Conservation (phyloP, 2,113 vertebrate genomes). For the Ctenomys sociabilis region DNA sequence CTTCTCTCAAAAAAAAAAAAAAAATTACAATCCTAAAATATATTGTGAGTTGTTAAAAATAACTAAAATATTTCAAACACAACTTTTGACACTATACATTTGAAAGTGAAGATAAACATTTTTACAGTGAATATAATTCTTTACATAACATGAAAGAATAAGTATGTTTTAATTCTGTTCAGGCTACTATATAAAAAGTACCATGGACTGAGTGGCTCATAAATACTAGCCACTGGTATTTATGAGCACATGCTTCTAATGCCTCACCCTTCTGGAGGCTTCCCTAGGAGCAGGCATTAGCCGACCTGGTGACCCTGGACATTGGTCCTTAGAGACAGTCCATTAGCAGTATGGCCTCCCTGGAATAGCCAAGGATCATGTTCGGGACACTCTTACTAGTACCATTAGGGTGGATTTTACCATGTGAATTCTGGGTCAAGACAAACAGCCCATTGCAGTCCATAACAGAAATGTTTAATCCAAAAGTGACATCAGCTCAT, state of each 20-base stretch:
- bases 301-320: not conserved
- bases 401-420: not conserved
- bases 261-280: not conserved
- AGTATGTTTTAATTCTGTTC: not conserved
- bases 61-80: not conserved
- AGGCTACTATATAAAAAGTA: not conserved
- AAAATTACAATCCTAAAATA: not conserved
- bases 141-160: not conserved
- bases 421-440: not conserved
- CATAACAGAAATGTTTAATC: slow-evolving; percentile 34
- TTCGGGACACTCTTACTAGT: not conserved
- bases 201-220: not conserved
- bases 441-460: not conserved
- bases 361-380: not conserved
- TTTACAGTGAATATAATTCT: not conserved
- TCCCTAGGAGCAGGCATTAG: not conserved
- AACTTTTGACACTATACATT: not conserved
- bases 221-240: not conserved
- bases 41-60: not conserved
- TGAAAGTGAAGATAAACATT: slow-evolving; percentile 2
- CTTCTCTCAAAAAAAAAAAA: too few relatives aligned
- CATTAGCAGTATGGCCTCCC: not conserved
- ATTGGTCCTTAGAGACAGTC: accelerated
- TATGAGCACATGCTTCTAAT: too few relatives aligned
- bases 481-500: not conserved